Percentiles rank a stretch among this genome's conserved stretches.
Evolutionary conservation across 2,113 vertebrate species (phyloP).

Genomic region (Reinhardtius hippoglossoides): DNA sequence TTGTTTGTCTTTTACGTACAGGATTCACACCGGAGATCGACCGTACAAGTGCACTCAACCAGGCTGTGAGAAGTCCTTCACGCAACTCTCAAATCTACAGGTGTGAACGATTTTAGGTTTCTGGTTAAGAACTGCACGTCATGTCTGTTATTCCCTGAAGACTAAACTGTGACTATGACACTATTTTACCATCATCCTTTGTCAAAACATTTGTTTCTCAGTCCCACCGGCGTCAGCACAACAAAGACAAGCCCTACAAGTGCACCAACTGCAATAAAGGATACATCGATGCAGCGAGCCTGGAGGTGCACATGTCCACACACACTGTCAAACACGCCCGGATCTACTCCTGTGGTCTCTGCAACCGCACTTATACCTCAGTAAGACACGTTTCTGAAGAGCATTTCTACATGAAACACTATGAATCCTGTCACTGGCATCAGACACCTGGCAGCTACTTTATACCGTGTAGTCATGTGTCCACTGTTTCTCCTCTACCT

Average conservation of each 20-base stretch:
- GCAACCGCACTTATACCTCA: constrained; percentile 97
- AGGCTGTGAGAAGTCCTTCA: constrained; percentile 98
- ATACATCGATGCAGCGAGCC: constrained; percentile 91
- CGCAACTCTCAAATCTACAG: constrained; percentile 98
- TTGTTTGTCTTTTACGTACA: constrained; percentile 72
- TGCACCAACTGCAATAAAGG: constrained; percentile 98
- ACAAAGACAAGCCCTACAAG: constrained; percentile 99
- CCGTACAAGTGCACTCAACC: constrained; percentile 95
- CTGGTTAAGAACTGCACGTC: not conserved
- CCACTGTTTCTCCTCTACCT: constrained; percentile 70
- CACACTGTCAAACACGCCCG: constrained; percentile 98
- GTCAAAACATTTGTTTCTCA: constrained; percentile 61
- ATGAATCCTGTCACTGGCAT: constrained; percentile 65
- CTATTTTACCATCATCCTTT: not conserved
- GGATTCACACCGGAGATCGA: constrained; percentile 97
- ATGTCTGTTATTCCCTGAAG: not conserved
- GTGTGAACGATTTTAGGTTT: constrained; percentile 73
- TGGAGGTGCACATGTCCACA: constrained; percentile 95
- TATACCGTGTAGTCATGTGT: constrained; percentile 68
- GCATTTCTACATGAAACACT: constrained; percentile 62
- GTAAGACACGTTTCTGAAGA: constrained; percentile 84
- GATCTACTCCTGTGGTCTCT: constrained; percentile 97
- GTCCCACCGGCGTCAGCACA: constrained; percentile 99
- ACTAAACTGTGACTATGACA: constrained; percentile 11
- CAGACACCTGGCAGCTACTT: constrained; percentile 68